phyloP scores from a whole-genome alignment of 2,888 invertebrate species.

The Ceriagrion tenellum region DNA sequence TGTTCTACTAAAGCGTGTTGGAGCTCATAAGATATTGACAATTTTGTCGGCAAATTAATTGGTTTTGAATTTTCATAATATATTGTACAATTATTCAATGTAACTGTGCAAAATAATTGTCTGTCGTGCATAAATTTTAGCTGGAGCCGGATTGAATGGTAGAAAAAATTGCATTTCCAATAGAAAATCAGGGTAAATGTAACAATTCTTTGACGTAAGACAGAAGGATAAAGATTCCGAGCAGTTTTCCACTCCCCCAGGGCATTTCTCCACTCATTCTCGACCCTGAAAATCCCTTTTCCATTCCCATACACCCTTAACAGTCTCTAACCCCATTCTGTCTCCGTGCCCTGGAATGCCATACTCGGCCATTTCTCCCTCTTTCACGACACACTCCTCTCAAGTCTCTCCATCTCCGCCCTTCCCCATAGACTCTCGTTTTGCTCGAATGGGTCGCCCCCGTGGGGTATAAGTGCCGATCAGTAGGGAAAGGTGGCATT shows the following conservation, averaged over 20 bases:
- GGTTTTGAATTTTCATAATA: too few relatives aligned
- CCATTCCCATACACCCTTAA: background rate
- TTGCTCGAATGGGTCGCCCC: background rate
- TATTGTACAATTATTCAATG: too few relatives aligned
- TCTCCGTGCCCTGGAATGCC: background rate
- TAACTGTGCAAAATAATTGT: too few relatives aligned
- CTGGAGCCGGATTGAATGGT: too few relatives aligned
- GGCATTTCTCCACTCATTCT: background rate
- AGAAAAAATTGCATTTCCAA: too few relatives aligned
- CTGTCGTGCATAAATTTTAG: too few relatives aligned
- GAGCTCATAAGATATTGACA: too few relatives aligned
- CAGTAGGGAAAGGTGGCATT: background rate
- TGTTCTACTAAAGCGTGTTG: too few relatives aligned
- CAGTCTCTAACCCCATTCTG: background rate
- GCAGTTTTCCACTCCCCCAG: background rate
- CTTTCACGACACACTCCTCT: background rate
- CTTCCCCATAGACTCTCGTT: background rate
- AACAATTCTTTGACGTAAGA: background rate
- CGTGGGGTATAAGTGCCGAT: background rate
- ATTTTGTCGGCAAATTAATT: too few relatives aligned
- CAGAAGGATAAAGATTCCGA: background rate
- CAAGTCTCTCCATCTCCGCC: background rate
- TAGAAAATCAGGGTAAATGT: background rate
- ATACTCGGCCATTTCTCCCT: background rate
- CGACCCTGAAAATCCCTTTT: background rate